These are phyloP conservation scores for Cataglyphis livida DNA, from an alignment of 2,888 invertebrate genomes.

Conservation along the genomic window DNA sequence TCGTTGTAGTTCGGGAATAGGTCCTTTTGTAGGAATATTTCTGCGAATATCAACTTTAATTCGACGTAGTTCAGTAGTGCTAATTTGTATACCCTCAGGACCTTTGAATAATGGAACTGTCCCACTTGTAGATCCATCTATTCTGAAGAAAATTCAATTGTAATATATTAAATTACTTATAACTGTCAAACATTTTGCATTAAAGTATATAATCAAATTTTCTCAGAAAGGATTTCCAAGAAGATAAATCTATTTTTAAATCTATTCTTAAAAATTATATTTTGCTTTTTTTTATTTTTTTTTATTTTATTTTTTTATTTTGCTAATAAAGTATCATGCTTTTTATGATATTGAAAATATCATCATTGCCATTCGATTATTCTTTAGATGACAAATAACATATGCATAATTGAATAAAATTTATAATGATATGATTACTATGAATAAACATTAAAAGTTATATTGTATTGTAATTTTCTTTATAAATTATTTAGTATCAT, in stretches of 20 bases:
- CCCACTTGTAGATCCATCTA: constrained; percentile 61
- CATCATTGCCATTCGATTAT: neutral
- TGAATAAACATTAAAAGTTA: neutral
- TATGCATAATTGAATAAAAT: neutral
- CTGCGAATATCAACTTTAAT: constrained; percentile 77
- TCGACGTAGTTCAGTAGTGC: constrained; percentile 66
- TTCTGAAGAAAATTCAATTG: constrained; percentile 60
- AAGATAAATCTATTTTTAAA: neutral
- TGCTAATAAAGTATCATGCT: neutral
- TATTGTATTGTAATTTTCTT: neutral
- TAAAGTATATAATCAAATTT: neutral
- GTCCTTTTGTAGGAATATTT: constrained; percentile 64
- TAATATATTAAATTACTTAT: constrained; percentile 22
- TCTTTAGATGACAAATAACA: neutral
- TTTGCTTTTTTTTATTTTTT: neutral
- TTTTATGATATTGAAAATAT: neutral
- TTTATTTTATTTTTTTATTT: neutral
- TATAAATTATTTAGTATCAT: neutral
- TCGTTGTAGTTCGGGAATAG: constrained; percentile 66
- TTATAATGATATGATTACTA: neutral
- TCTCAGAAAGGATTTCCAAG: neutral
- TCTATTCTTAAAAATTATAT: neutral
- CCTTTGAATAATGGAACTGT: constrained; percentile 74
- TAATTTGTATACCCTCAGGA: constrained; percentile 72
- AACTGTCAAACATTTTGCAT: neutral